Percentiles rank a stretch among this genome's conserved stretches.
These are phyloP conservation scores for Mareca strepera DNA, from an alignment of 2,797 vertebrate genomes.

Conservation along the genomic window DNA sequence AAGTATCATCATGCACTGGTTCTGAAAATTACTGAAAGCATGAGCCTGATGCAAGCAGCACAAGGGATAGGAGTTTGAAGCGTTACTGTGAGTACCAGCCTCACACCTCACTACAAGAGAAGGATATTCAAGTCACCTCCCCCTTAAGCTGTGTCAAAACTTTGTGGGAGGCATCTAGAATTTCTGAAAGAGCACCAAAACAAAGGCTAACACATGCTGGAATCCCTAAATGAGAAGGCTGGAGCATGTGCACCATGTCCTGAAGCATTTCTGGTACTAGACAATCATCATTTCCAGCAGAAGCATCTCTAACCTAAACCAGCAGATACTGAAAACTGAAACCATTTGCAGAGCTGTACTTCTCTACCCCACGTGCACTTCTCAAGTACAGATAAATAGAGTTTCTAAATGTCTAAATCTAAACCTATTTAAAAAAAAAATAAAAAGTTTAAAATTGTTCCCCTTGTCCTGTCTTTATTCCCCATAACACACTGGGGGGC, in stretches of 20 bases:
- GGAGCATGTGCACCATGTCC: neutral
- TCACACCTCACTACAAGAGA: neutral
- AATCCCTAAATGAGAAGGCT: neutral
- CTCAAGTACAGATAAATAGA: neutral
- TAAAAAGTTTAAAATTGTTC: neutral
- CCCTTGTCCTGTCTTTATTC: neutral
- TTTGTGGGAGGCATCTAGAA: neutral
- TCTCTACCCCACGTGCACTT: neutral
- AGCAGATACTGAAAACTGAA: neutral
- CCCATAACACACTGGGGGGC: accelerated
- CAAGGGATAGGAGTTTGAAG: neutral
- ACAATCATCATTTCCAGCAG: neutral
- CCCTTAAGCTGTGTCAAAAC: neutral
- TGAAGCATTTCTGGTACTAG: neutral
- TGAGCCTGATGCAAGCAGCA: neutral
- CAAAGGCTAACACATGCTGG: accelerated
- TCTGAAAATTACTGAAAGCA: neutral
- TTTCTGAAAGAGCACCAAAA: neutral
- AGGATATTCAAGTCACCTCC: neutral
- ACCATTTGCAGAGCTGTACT: neutral
- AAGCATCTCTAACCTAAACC: neutral
- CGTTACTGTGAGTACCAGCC: neutral
- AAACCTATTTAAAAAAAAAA: neutral
- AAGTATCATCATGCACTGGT: accelerated
- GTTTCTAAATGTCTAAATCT: neutral